Percentiles rank a stretch among this genome's conserved stretches.
These are phyloP conservation scores for Drosophila kambysellisi DNA, from an alignment of 2,888 invertebrate genomes.

Conservation along the genomic window DNA sequence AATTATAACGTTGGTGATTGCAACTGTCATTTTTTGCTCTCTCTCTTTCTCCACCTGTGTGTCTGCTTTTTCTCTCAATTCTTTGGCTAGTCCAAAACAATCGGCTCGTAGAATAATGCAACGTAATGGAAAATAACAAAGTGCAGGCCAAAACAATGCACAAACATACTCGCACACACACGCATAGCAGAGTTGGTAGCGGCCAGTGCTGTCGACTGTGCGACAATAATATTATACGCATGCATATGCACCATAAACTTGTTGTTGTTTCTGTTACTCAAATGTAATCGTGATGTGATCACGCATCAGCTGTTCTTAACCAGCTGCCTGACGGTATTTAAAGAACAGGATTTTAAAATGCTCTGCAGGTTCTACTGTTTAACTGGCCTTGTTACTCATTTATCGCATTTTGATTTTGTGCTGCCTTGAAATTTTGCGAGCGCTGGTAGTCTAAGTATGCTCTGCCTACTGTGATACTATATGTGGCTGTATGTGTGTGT, in stretches of 20 bases:
- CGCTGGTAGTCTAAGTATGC: constrained; percentile 11
- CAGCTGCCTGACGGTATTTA: constrained; percentile 26
- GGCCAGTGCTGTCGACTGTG: constrained; percentile 54
- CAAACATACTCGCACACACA: constrained; percentile 12
- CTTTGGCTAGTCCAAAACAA: constrained; percentile 37
- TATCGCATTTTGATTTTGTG: constrained; percentile 25
- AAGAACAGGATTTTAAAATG: constrained; percentile 19
- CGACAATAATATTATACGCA: constrained; percentile 41
- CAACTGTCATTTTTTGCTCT: constrained; percentile 24
- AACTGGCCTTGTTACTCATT: constrained; percentile 11
- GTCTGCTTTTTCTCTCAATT: constrained; percentile 19
- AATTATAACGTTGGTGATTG: constrained; percentile 41
- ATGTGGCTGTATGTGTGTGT: neutral
- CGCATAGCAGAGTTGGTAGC: constrained; percentile 18
- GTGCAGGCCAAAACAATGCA: constrained; percentile 63
- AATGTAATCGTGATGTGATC: constrained; percentile 47
- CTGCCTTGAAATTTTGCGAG: constrained; percentile 38
- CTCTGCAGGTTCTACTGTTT: constrained; percentile 31
- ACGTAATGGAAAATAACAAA: constrained; percentile 67
- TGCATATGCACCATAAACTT: constrained; percentile 29
- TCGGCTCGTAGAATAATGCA: constrained; percentile 46
- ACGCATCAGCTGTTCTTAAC: constrained; percentile 53
- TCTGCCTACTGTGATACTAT: constrained; percentile 31
- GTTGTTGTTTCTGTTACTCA: constrained; percentile 21
- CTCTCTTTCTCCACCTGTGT: neutral